phyloP scores from a whole-genome alignment of 2,113 vertebrate genomes.

The Cepphus grylle region DNA sequence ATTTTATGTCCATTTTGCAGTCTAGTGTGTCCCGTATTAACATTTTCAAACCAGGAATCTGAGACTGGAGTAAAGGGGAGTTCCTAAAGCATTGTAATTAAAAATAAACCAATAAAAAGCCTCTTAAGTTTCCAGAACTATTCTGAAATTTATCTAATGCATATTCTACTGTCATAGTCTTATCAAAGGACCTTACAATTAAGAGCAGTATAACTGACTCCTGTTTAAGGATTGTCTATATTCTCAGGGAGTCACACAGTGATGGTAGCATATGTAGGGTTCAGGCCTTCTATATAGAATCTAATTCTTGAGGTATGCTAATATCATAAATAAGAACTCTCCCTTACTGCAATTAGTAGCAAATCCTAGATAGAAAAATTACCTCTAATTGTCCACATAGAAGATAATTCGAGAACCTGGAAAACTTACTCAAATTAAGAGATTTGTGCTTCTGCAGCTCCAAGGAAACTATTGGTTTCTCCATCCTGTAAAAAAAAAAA shows the following conservation, averaged over 20 bases:
- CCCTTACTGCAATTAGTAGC: not conserved
- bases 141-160: not conserved
- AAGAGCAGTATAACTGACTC: not conserved
- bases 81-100: not conserved
- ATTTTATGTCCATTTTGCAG: not conserved
- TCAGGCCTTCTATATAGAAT: not conserved
- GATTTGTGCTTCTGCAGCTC: not conserved
- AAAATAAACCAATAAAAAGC: not conserved
- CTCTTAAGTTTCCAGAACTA: not conserved
- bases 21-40: not conserved
- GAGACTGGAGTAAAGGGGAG: not conserved
- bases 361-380: not conserved
- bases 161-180: not conserved
- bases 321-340: not conserved
- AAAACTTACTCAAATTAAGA: not conserved
- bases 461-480: not conserved
- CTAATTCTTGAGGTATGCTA: not conserved
- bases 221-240: not conserved
- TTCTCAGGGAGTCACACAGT: not conserved
- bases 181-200: not conserved
- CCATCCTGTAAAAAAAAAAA: not conserved
- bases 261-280: not conserved
- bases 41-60: not conserved
- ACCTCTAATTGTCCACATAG: too few relatives aligned
- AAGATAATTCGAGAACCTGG: not conserved